Evolutionary conservation across 2,113 vertebrate genomes (phyloP), one percentile per base, ranked within the genome.

Genomic region (Brachyistius frenatus): DNA sequence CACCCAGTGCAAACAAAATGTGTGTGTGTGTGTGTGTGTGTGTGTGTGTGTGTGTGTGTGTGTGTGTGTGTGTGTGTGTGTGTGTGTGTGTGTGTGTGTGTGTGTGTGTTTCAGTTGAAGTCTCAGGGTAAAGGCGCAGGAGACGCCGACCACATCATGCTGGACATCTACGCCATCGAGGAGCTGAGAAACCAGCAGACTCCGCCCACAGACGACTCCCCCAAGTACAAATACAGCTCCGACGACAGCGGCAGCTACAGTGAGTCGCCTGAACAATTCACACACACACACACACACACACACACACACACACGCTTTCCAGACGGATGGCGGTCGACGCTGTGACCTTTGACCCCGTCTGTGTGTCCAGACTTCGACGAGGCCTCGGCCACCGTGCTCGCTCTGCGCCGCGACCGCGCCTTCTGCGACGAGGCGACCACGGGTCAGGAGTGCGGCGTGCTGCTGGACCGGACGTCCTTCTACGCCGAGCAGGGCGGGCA

Each of bases 401-500:
- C 96, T 35, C 93, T 99, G 85, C 96, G 97, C 39, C 93, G 95
- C n/a, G 96, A 99, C 60, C 97, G 96, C 63, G 93, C 70, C 57
- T 99, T 99, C 69, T 95, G 97, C 85, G 94, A 96, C 0, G 95
- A 97, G 33, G 98, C 94, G 23, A 94, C 89, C 78, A 98, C 96
- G 0, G 98, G 98, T 60, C 97, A 99, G 92, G 96, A 98, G 76
- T 99, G 97, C 4, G 98, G 98, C 0, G 95, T 99, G 70, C 84
- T 99, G 77, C 95, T 99, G 77, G 97, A 99, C 92, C 92, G 72
- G 83, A 99, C 97, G 35, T 96, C 96, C 58, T 99, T 99, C 93
- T 99, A 99, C 2, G 98, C 98, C 0, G 98, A 99, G 92, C 98
- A 99, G 93, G 98, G 98, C 0, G 98, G 98, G 2, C 98, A 99